Evolutionary conservation across 1,140 invertebrate species (phyloP).

Genomic region (Tribolium castaneum): DNA sequence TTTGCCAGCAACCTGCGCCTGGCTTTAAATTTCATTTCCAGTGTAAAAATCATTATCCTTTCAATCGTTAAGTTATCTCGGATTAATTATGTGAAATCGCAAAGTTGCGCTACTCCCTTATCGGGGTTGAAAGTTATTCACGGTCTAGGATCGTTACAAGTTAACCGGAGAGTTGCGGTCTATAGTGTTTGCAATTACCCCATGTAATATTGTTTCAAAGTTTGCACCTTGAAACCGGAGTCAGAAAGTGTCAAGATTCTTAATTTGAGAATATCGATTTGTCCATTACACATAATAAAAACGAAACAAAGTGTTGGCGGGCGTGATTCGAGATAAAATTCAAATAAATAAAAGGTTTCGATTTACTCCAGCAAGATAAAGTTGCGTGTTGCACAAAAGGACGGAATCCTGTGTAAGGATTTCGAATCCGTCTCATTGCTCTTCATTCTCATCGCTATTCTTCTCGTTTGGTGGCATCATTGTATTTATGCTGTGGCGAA

Average conservation of each 20-base stretch:
- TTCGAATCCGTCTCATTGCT: conserved; percentile 46
- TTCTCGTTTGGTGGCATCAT: conserved; percentile 48
- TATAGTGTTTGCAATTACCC: conserved; percentile 28
- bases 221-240: not conserved
- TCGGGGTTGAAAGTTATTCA: conserved; percentile 24
- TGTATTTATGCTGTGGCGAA: conserved; percentile 45
- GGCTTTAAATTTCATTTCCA: not conserved
- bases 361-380: conserved; percentile 14
- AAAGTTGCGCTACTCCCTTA: conserved; percentile 1
- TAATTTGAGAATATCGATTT: not conserved
- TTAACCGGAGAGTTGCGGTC: conserved; percentile 15
- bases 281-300: conserved; percentile 8
- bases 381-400: conserved; percentile 36
- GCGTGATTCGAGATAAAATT: conserved; percentile 38
- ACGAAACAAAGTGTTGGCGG: conserved; percentile 7
- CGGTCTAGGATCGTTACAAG: conserved; percentile 27
- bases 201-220: conserved; percentile 27
- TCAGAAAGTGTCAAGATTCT: not conserved
- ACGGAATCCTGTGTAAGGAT: conserved; percentile 45
- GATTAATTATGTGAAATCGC: conserved; percentile 10
- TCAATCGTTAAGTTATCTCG: not conserved
- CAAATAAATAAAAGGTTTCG: conserved; percentile 44
- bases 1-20: not conserved
- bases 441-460: conserved; percentile 46
- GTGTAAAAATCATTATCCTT: too few relatives aligned